phyloP scores from a whole-genome alignment of 2,888 invertebrate species.

The Coelinius sp. region DNA sequence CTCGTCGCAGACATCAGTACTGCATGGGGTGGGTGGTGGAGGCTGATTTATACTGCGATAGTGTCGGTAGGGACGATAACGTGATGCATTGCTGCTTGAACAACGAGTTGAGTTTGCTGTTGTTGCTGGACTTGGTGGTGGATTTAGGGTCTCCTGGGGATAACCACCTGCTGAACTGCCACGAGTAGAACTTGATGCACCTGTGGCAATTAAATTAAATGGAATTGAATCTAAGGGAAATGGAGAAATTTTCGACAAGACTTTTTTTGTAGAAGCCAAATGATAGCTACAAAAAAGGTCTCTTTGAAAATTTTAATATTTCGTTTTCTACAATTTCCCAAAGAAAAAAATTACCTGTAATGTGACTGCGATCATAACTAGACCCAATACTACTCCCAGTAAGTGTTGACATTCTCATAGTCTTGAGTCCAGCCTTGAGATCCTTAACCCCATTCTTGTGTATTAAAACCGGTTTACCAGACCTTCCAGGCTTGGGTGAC shows the following conservation, averaged over 20 bases:
- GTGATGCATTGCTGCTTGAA: slow-evolving; percentile 74
- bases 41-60: slow-evolving; percentile 85
- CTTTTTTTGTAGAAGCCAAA: too few species aligned
- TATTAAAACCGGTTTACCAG: slow-evolving; percentile 66
- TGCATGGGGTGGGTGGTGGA: slow-evolving; percentile 95
- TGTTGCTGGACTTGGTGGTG: slow-evolving; percentile 91
- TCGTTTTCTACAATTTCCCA: slow-evolving; percentile 24
- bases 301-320: too few species aligned
- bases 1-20: slow-evolving; percentile 94
- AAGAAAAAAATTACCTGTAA: slow-evolving; percentile 73
- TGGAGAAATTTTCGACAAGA: too few species aligned
- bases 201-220: slow-evolving; percentile 54
- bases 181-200: slow-evolving; percentile 80
- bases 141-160: slow-evolving; percentile 90
- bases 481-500: slow-evolving; percentile 72
- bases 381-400: slow-evolving; percentile 77
- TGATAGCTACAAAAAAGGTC: neutral
- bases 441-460: slow-evolving; percentile 68
- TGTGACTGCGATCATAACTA: slow-evolving; percentile 80
- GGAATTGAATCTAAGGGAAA: too few species aligned
- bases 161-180: slow-evolving; percentile 76
- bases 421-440: slow-evolving; percentile 69
- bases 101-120: slow-evolving; percentile 76
- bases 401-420: slow-evolving; percentile 78
- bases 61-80: slow-evolving; percentile 83